Percentiles rank a stretch among this genome's conserved stretches.
Evolutionary conservation across 2,888 invertebrate species (phyloP).

Genomic region (Hetaerina titia): DNA sequence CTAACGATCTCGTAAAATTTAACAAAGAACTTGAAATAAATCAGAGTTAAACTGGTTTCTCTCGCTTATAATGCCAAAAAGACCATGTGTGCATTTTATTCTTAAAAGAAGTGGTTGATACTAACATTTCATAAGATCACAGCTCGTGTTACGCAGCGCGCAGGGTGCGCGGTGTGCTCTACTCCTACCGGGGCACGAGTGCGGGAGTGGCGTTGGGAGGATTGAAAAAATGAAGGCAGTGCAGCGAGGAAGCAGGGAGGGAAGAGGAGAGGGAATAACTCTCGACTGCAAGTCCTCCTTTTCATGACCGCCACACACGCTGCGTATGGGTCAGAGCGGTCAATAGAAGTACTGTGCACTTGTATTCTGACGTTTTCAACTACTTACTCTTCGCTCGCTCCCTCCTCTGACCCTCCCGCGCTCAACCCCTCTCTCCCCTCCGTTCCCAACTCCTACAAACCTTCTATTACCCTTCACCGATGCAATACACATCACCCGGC

Average conservation of each 20-base stretch:
- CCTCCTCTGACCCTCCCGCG: background rate
- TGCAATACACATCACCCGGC: constrained; percentile 56
- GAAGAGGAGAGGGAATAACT: constrained; percentile 1
- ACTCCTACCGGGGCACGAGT: background rate
- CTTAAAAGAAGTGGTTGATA: no score
- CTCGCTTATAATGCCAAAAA: no score
- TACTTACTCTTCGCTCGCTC: background rate
- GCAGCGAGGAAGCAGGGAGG: background rate
- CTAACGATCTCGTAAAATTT: no score
- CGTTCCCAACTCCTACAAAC: background rate
- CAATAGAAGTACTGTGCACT: constrained; percentile 59
- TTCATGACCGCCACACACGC: constrained; percentile 38
- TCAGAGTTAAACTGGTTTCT: no score
- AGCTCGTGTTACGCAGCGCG: background rate
- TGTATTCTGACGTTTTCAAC: constrained; percentile 63
- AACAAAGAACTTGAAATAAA: no score
- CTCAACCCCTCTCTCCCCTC: background rate
- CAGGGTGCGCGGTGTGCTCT: background rate
- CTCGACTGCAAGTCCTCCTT: constrained; percentile 43
- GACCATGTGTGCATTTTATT: no score
- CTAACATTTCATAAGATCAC: background rate
- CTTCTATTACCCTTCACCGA: constrained; percentile 36
- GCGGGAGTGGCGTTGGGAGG: background rate
- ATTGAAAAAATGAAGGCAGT: background rate
- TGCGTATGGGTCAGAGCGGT: constrained; percentile 50